phyloP scores from a whole-genome alignment of 2,113 vertebrate species.

The Eublepharis macularius region DNA sequence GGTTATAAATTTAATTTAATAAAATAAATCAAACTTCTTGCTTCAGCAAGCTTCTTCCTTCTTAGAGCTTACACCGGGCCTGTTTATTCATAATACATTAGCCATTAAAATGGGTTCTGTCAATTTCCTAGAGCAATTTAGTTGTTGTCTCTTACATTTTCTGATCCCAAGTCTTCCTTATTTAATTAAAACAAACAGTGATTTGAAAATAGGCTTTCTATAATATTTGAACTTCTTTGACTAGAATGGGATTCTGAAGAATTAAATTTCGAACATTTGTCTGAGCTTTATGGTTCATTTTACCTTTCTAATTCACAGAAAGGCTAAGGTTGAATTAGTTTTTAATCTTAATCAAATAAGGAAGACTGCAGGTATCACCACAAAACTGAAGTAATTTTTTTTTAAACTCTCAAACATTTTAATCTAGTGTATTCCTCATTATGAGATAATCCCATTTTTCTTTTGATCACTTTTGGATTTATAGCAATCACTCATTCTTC shows the following conservation, averaged over 20 bases:
- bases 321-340: background rate
- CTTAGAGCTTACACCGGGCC: background rate
- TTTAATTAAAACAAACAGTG: constrained; percentile 33
- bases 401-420: constrained; percentile 12
- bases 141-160: constrained; percentile 27
- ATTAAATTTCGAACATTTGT: background rate
- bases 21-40: background rate
- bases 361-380: background rate
- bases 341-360: no score
- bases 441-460: constrained; percentile 29
- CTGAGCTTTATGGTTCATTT: background rate
- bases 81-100: background rate
- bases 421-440: background rate
- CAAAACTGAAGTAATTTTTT: background rate
- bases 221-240: constrained; percentile 1
- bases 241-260: background rate
- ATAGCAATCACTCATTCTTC: constrained; percentile 60
- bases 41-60: background rate
- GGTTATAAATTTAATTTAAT: no score
- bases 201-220: constrained; percentile 1
- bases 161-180: constrained; percentile 11
- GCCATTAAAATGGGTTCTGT: background rate
- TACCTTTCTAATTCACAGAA: background rate
- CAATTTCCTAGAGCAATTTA: background rate
- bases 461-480: constrained; percentile 14